These are phyloP conservation scores for Pelochelys cantorii DNA, from an alignment of 2,797 vertebrate species.

Conservation along the genomic window DNA sequence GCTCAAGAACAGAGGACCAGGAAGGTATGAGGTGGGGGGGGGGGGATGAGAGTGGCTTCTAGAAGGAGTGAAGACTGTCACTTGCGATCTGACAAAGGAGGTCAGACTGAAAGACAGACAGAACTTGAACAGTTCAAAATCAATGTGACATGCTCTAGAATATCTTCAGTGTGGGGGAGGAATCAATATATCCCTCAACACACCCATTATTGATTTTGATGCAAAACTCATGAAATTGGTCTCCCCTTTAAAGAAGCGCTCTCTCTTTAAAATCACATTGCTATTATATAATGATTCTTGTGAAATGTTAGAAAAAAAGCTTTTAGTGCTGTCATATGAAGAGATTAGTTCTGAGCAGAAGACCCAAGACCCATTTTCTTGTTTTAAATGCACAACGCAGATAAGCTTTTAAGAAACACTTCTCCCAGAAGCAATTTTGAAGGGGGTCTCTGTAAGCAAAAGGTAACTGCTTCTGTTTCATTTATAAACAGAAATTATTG, in stretches of 20 bases:
- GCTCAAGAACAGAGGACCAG: not conserved
- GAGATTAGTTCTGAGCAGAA: constrained; percentile 24
- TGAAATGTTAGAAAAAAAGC: not conserved
- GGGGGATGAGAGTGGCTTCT: not conserved
- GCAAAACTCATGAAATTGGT: not conserved
- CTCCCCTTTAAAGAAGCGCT: not conserved
- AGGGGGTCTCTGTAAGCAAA: constrained; percentile 21
- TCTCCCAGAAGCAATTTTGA: constrained; percentile 42
- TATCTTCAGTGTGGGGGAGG: not conserved
- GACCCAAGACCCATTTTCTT: not conserved
- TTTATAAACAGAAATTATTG: constrained; percentile 22
- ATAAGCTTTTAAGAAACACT: constrained; percentile 39
- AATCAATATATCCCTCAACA: not conserved
- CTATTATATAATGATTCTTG: not conserved
- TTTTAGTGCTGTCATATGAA: not conserved
- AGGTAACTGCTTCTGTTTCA: constrained; percentile 28
- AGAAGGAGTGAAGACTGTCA: not conserved
- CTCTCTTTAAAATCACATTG: not conserved
- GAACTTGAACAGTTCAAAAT: not conserved
- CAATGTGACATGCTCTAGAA: not conserved
- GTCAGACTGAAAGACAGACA: not conserved
- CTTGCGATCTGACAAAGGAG: not conserved
- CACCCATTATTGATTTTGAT: not conserved
- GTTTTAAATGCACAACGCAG: not conserved
- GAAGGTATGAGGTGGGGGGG: not conserved